Conservation (phyloP, 64 coral and sea anemone genomes). For the Dendronephthya gigantea region DNA sequence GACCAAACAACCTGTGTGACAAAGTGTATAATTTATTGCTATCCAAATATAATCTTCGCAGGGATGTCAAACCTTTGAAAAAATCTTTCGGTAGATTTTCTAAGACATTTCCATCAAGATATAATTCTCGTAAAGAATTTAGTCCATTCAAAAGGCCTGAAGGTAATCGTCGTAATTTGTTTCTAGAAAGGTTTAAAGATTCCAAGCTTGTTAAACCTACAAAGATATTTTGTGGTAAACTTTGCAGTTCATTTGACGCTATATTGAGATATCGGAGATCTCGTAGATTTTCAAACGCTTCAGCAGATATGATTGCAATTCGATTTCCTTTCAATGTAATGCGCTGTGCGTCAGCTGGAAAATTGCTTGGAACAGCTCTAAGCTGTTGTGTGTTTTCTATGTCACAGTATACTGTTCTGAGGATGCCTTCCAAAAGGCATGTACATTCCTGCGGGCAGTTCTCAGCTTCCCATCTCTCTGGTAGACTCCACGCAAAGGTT, state of each 20-base stretch:
- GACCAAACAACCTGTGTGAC: not conserved
- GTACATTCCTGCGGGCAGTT: not conserved
- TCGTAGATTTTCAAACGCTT: not conserved
- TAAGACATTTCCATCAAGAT: not conserved
- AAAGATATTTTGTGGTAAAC: not conserved
- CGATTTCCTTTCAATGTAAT: not conserved
- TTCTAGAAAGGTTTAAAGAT: not conserved
- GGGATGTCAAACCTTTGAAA: not conserved
- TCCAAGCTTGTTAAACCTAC: not conserved
- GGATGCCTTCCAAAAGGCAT: not conserved
- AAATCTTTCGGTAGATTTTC: conserved; percentile 3
- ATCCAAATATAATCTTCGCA: not conserved
- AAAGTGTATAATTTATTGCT: not conserved
- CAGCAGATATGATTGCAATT: not conserved
- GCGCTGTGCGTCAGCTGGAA: not conserved
- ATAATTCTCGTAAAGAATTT: not conserved
- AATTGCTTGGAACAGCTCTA: not conserved
- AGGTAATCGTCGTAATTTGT: not conserved
- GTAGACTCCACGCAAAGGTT: not conserved
- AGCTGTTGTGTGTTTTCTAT: not conserved
- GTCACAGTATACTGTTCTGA: not conserved
- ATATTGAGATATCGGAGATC: not conserved
- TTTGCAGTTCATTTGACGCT: not conserved
- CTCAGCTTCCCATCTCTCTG: not conserved
- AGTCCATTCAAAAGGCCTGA: not conserved